Conservation (phyloP, 2,113 vertebrate genomes). For the Opisthocomus hoazin region DNA sequence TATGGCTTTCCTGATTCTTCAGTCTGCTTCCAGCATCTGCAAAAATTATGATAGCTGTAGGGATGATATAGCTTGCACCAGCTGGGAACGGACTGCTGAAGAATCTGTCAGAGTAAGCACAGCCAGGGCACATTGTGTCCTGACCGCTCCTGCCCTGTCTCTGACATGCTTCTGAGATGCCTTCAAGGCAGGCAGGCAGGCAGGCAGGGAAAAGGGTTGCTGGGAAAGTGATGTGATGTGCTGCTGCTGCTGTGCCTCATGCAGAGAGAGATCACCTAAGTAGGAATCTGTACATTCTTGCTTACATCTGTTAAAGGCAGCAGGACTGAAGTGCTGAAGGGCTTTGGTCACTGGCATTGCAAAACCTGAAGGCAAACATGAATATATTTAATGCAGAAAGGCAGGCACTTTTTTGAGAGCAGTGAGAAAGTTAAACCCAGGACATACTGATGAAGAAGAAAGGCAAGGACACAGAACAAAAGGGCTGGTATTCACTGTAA, state of each 20-base stretch:
- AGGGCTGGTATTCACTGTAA: background rate
- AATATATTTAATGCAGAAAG: background rate
- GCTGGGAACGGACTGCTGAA: background rate
- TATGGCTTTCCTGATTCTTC: conserved; percentile 6
- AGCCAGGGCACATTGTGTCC: background rate
- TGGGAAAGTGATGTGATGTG: background rate
- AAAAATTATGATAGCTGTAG: background rate
- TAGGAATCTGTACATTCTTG: background rate
- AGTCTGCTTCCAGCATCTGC: background rate
- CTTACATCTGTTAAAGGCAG: background rate
- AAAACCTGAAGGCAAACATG: background rate
- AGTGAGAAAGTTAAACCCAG: background rate
- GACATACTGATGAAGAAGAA: background rate
- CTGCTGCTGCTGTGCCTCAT: background rate
- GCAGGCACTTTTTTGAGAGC: background rate
- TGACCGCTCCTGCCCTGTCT: background rate
- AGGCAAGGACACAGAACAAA: background rate
- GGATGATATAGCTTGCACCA: conserved; percentile 8
- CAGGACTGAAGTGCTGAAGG: background rate
- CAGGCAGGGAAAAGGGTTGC: background rate
- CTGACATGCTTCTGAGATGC: background rate
- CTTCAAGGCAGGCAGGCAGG: background rate
- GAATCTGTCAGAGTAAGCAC: background rate
- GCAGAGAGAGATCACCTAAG: background rate
- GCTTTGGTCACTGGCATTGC: background rate